A percentile compares a stretch with the other conserved stretches of the same genome.
Evolutionary conservation across 2,888 invertebrate genomes (phyloP).

Genomic region (Bimastos eiseni): DNA sequence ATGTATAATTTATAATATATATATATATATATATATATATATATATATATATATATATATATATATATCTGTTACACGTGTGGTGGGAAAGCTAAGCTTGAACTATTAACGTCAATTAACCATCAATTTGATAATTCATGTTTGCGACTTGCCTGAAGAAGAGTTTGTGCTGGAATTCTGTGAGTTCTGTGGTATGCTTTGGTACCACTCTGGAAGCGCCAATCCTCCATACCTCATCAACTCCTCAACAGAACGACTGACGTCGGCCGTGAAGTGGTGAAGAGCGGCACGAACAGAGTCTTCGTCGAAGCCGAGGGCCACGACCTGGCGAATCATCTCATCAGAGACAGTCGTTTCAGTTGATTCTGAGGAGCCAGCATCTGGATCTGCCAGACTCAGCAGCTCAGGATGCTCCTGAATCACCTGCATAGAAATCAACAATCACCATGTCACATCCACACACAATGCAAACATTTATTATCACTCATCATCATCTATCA

Average conservation of each 20-base stretch:
- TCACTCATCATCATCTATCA: no score
- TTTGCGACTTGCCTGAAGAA: neutral
- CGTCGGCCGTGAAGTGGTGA: constrained; percentile 45
- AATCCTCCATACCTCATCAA: constrained; percentile 49
- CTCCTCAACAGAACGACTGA: constrained; percentile 50
- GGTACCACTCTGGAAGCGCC: constrained; percentile 40
- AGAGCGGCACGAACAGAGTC: constrained; percentile 50
- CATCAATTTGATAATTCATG: no score
- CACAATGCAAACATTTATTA: no score
- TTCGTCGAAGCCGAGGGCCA: constrained; percentile 51
- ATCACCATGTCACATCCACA: no score
- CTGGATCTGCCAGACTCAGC: constrained; percentile 63
- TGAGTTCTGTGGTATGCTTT: neutral
- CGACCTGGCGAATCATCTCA: constrained; percentile 54
- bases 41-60: no score
- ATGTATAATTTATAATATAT: no score
- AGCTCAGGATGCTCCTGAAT: constrained; percentile 70
- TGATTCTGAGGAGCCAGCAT: constrained; percentile 46
- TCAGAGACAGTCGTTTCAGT: constrained; percentile 50
- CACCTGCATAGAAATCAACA: constrained; percentile 50
- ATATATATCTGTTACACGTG: no score
- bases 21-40: no score
- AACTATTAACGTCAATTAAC: neutral
- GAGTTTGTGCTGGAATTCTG: neutral
- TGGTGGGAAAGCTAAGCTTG: no score